Evolutionary conservation across 2,797 vertebrate species (phyloP), one percentile per base, ranked within the genome.

Genomic region (Enteromius argenteus): DNA sequence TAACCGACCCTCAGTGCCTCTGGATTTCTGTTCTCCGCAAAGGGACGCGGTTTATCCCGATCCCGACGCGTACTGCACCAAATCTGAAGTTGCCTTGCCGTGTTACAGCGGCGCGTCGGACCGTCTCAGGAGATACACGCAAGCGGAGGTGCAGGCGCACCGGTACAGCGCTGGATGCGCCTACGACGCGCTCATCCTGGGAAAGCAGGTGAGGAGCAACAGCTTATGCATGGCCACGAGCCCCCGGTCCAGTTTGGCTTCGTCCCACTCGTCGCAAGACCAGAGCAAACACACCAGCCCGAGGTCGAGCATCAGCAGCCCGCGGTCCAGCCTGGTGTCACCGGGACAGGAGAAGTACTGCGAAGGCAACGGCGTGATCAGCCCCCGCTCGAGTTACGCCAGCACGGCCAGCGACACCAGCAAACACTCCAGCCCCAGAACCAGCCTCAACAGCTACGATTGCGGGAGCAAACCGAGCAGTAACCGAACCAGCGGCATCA

Each of bases 401-500:
- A 96, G 96, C 88, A 96, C 95, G 11, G 94, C 96, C 90, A 96
- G 96, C 87, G 95, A 96, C 92, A 96, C 95, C 19, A 96, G 96
- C 83, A 97, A 94, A 84, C 96, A 96, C 89, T 98, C 97, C 89
- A 97, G 97, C 88, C 97, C 97, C 4, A 92, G 97, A 88, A 94
- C 96, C 91, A 98, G 97, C 90, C 92, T 98, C 86, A 96, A 95
- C 91, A 96, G 96, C 92, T 97, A 96, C 23, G 97, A 97, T 91
- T 95, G 96, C 91, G 94, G 95, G 87, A 97, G 97, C 92, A 96
- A 96, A 79, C 94, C 97, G 87, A 96, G 97, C 95, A 99, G 98
- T 93, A 97, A 98, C 93, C 97, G 98, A 75, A 98, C 98, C 91
- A 99, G 98, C 91, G 98, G 97, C 87, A 97, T 99, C 94, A 99